Evolutionary conservation across 2,797 vertebrate species (phyloP).

Genomic region (Acestrorhynchus altus): DNA sequence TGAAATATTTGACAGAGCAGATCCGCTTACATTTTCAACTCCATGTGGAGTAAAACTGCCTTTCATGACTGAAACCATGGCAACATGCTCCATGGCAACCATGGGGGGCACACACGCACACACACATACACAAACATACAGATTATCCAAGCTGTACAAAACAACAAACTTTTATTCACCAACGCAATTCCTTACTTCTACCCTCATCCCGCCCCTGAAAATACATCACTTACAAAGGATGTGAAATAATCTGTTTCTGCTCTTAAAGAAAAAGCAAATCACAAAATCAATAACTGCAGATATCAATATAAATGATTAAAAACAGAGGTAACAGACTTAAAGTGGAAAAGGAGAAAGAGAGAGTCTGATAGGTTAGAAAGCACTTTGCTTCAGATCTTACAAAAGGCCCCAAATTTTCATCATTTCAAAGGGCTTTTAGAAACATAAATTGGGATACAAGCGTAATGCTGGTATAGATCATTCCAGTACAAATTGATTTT

Average conservation of each 20-base stretch:
- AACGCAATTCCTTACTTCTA: constrained; percentile 17
- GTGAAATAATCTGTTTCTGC: constrained; percentile 42
- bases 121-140: constrained; percentile 19
- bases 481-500: neutral
- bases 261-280: constrained; percentile 40
- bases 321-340: constrained; percentile 8
- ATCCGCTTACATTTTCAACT: neutral
- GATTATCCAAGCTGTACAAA: constrained; percentile 38
- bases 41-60: constrained; percentile 20
- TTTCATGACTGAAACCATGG: constrained; percentile 35
- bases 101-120: constrained; percentile 4
- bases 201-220: constrained; percentile 10
- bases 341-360: neutral
- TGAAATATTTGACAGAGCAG: neutral
- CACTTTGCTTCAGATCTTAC: neutral
- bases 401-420: neutral
- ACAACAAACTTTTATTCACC: constrained; percentile 59
- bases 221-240: constrained; percentile 47
- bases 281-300: constrained; percentile 41
- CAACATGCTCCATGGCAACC: constrained; percentile 22
- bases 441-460: constrained; percentile 19
- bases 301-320: constrained; percentile 45
- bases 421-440: neutral
- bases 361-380: neutral
- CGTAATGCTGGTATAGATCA: constrained; percentile 2